Evolutionary conservation across 2,888 invertebrate genomes (phyloP).

Genomic region (Chloromyia formosa): DNA sequence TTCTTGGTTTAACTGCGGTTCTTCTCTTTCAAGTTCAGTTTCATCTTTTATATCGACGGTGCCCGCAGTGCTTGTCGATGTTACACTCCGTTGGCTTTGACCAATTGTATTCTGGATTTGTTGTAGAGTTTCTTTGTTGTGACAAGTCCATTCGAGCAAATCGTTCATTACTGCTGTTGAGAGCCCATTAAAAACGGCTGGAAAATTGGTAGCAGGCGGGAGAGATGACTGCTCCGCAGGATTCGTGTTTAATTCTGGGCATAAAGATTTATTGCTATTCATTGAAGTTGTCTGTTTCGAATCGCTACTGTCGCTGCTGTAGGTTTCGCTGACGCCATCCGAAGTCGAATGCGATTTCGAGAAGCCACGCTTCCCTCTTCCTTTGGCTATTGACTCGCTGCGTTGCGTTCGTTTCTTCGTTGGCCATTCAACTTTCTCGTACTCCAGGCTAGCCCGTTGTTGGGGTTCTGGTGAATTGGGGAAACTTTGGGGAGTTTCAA

Average conservation of each 20-base stretch:
- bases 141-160: conserved; percentile 30
- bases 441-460: too few species aligned
- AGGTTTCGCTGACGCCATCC: conserved; percentile 3
- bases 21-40: neutral
- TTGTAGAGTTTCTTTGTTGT: conserved; percentile 24
- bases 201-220: neutral
- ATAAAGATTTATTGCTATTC: neutral
- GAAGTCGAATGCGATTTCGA: conserved; percentile 18
- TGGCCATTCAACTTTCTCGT: neutral
- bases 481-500: too few species aligned
- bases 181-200: conserved; percentile 19
- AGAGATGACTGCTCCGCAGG: neutral
- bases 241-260: neutral
- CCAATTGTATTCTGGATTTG: conserved; percentile 31
- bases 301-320: conserved; percentile 32
- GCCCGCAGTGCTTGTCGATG: neutral
- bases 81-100: conserved; percentile 3
- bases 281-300: neutral
- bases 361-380: neutral
- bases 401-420: neutral
- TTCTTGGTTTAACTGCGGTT: neutral
- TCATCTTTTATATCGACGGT: neutral
- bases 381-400: neutral
- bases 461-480: too few species aligned
- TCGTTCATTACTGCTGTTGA: conserved; percentile 26